Evolutionary conservation across 2,797 vertebrate species (phyloP).

Genomic region (Squalus acanthias): DNA sequence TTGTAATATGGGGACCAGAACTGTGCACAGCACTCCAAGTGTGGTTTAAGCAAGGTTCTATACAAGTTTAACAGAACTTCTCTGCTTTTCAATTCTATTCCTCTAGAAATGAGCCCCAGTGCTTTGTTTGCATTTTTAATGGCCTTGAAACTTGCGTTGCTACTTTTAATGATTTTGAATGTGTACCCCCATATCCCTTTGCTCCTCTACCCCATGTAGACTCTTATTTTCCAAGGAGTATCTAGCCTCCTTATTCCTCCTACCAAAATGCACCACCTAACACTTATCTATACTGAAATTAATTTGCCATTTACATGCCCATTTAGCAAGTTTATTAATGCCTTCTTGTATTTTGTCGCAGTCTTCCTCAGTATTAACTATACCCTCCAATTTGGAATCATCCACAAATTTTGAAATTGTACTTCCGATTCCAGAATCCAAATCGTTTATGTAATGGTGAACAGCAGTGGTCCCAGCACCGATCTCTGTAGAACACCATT

Average conservation of each 20-base stretch:
- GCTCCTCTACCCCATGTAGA: not conserved
- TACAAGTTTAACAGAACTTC: not conserved
- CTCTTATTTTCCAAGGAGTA: not conserved
- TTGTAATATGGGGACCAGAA: not conserved
- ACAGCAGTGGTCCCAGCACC: not conserved
- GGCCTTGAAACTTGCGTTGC: not conserved
- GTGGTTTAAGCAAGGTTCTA: no score
- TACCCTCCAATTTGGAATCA: not conserved
- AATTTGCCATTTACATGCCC: not conserved
- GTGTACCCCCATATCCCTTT: not conserved
- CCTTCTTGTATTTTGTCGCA: not conserved
- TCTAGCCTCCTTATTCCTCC: not conserved
- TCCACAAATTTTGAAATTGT: not conserved
- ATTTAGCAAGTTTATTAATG: not conserved
- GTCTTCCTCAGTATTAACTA: not conserved
- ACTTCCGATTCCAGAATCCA: not conserved
- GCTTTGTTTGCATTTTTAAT: not conserved
- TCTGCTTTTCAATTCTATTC: not conserved
- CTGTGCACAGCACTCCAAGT: no score
- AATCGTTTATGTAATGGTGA: not conserved
- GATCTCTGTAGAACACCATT: not conserved
- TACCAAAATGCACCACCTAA: not conserved
- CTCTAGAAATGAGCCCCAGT: not conserved
- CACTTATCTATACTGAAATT: not conserved
- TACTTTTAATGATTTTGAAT: slow-evolving; percentile 11